phyloP scores from a whole-genome alignment of 2,888 invertebrate genomes.

The Pyrocoelia pectoralis region DNA sequence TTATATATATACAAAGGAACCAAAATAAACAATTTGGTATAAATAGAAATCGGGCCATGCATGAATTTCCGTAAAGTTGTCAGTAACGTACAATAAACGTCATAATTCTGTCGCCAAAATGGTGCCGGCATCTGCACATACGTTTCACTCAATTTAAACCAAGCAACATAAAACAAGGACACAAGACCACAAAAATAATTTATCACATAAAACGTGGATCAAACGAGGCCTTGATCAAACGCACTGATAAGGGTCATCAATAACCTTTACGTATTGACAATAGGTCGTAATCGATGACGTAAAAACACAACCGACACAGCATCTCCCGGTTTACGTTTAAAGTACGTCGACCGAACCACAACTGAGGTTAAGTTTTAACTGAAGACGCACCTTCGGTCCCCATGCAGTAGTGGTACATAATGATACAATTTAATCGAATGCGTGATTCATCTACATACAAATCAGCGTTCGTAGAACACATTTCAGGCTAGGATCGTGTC shows the following conservation, averaged over 20 bases:
- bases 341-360: background rate
- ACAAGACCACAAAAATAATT: too few relatives aligned
- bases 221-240: too few relatives aligned
- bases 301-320: background rate
- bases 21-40: slow-evolving; percentile 3
- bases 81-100: background rate
- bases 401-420: slow-evolving; percentile 1
- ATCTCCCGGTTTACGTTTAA: background rate
- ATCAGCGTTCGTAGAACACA: background rate
- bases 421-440: slow-evolving; percentile 1
- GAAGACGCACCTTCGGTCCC: slow-evolving; percentile 7
- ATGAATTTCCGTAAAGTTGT: background rate
- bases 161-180: too few relatives aligned
- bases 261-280: slow-evolving; percentile 38
- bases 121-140: background rate
- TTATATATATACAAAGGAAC: background rate
- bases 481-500: background rate
- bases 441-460: slow-evolving; percentile 1
- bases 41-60: background rate
- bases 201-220: too few relatives aligned
- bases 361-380: background rate
- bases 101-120: background rate
- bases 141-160: background rate
- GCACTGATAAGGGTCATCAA: background rate
- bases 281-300: slow-evolving; percentile 26